phyloP scores from a whole-genome alignment of 2,113 vertebrate genomes.

The Lycaon pictus region DNA sequence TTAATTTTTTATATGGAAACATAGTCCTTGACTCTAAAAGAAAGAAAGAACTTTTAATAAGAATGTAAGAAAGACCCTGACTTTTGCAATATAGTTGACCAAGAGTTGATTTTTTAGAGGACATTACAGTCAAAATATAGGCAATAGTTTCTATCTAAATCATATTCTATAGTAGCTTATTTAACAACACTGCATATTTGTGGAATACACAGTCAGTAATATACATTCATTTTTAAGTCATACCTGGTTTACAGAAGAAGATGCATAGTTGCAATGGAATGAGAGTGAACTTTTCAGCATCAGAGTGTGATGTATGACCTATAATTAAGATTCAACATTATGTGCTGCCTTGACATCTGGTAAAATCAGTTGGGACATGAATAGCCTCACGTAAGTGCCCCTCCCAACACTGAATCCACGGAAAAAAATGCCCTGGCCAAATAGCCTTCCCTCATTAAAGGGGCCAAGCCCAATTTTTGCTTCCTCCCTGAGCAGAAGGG shows the following conservation, averaged over 20 bases:
- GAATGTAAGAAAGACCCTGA: conserved; percentile 8
- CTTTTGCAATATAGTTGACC: not conserved
- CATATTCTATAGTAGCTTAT: conserved; percentile 5
- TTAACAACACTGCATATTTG: conserved; percentile 8
- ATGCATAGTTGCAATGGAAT: not conserved
- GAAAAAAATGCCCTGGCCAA: not conserved
- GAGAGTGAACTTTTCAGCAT: not conserved
- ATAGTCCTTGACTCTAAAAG: conserved; percentile 14
- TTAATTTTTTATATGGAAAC: conserved; percentile 29
- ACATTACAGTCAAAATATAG: not conserved
- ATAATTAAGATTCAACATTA: not conserved
- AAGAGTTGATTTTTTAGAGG: not conserved
- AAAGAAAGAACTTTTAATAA: not conserved
- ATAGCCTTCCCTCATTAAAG: not conserved
- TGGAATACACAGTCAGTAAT: not conserved
- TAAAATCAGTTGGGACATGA: not conserved
- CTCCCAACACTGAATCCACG: not conserved
- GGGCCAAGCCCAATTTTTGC: not conserved
- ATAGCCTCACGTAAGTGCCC: not conserved
- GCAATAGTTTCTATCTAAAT: not conserved
- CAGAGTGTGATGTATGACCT: not conserved
- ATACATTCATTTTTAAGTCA: conserved; percentile 16
- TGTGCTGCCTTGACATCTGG: not conserved
- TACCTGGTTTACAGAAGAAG: not conserved
- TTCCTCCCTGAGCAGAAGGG: not conserved